Evolutionary conservation across 2,888 invertebrate genomes (phyloP).

Genomic region (Apamea anceps): DNA sequence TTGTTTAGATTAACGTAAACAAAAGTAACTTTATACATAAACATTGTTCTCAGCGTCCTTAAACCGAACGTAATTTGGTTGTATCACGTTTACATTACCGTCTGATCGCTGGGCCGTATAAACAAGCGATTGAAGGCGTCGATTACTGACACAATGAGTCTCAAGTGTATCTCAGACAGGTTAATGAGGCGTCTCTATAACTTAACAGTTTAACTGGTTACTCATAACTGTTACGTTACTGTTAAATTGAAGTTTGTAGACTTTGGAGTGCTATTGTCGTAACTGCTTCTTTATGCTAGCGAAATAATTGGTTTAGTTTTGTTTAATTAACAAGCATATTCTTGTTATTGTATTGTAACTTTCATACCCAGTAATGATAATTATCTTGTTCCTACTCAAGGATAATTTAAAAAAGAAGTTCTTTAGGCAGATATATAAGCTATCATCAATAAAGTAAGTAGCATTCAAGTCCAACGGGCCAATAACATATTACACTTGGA

Average conservation of each 20-base stretch:
- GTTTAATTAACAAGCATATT: conserved; percentile 28
- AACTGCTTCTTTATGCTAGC: conserved; percentile 10
- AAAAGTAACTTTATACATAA: conserved; percentile 1
- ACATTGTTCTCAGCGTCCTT: conserved; percentile 16
- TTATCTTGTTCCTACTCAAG: neutral
- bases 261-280: conserved; percentile 32
- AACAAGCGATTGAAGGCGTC: conserved; percentile 64
- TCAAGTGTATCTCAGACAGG: conserved; percentile 62
- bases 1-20: conserved; percentile 1
- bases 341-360: neutral
- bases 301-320: conserved; percentile 15
- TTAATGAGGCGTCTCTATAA: conserved; percentile 68
- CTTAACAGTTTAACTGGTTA: conserved; percentile 60
- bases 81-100: conserved; percentile 42
- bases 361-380: too few species aligned
- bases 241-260: conserved; percentile 47
- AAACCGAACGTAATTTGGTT: conserved; percentile 40
- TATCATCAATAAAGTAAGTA: too few species aligned
- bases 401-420: too few species aligned
- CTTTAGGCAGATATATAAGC: neutral
- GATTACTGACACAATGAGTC: conserved; percentile 67
- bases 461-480: neutral
- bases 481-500: neutral
- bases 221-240: conserved; percentile 63
- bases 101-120: conserved; percentile 53